These are phyloP conservation scores for Gymnogyps californianus DNA, from an alignment of 2,113 vertebrate species.

Conservation along the genomic window DNA sequence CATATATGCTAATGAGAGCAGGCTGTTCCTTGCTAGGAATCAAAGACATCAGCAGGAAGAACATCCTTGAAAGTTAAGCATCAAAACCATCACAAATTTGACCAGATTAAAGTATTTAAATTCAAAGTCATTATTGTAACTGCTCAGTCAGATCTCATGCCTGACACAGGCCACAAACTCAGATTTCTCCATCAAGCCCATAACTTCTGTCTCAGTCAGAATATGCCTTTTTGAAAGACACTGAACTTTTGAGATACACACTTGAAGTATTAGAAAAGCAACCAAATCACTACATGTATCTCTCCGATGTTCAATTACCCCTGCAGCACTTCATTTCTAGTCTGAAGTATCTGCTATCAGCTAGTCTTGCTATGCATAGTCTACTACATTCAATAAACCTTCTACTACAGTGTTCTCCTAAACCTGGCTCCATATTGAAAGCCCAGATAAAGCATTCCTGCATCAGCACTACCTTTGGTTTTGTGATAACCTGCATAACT, in stretches of 20 bases:
- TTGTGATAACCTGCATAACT: neutral
- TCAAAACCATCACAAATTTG: neutral
- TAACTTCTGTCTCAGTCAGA: neutral
- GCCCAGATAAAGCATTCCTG: neutral
- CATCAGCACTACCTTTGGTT: neutral
- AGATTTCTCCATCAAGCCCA: neutral
- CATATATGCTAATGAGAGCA: neutral
- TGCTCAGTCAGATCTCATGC: neutral
- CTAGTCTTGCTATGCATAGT: neutral
- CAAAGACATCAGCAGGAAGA: neutral
- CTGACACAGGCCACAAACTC: neutral
- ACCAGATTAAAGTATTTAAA: neutral
- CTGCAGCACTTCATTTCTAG: neutral
- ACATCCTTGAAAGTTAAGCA: neutral
- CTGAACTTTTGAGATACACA: neutral
- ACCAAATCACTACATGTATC: neutral
- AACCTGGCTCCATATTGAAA: neutral
- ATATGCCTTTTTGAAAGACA: neutral
- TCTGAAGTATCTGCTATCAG: neutral
- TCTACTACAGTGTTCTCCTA: accelerated
- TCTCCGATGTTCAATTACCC: neutral
- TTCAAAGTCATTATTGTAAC: neutral
- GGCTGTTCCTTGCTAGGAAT: neutral
- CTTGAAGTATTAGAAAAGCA: neutral
- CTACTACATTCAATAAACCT: neutral